Evolutionary conservation across 2,797 vertebrate species (phyloP).

Genomic region (Gallinago stenura): DNA sequence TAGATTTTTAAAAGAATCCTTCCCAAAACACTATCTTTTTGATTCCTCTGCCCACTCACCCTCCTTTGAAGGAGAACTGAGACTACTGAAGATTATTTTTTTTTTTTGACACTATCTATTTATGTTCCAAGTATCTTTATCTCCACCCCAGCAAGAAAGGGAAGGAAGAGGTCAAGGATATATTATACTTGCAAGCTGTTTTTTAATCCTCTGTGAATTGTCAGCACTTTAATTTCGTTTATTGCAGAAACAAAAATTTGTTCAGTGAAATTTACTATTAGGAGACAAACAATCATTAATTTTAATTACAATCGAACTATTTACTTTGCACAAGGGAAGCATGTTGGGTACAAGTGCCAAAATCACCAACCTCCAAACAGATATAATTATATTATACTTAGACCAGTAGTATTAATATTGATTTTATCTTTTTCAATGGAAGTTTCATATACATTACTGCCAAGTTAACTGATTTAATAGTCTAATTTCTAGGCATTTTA

Average conservation of each 20-base stretch:
- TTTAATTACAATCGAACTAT: neutral
- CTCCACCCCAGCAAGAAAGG: slow-evolving; percentile 25
- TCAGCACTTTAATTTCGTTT: neutral
- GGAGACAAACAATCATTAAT: neutral
- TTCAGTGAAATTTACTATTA: neutral
- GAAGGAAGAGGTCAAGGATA: slow-evolving; percentile 19
- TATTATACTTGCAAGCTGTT: neutral
- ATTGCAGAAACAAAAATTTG: neutral
- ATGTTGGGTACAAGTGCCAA: neutral
- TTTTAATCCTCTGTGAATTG: neutral
- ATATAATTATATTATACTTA: neutral
- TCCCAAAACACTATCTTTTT: neutral
- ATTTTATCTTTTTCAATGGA: neutral
- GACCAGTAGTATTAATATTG: neutral
- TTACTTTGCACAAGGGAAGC: neutral
- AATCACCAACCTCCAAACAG: neutral
- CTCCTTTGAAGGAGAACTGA: neutral
- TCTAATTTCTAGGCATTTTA: neutral
- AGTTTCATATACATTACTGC: neutral
- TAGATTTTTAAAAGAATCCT: neutral
- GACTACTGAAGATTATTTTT: neutral
- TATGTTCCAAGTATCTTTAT: slow-evolving; percentile 15
- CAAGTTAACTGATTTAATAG: neutral
- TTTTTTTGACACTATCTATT: neutral
- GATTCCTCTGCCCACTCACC: neutral